A percentile compares a stretch with the other conserved stretches of the same genome.
These are phyloP conservation scores for Lycorma delicatula DNA, from an alignment of 1,140 invertebrate species.

Conservation along the genomic window DNA sequence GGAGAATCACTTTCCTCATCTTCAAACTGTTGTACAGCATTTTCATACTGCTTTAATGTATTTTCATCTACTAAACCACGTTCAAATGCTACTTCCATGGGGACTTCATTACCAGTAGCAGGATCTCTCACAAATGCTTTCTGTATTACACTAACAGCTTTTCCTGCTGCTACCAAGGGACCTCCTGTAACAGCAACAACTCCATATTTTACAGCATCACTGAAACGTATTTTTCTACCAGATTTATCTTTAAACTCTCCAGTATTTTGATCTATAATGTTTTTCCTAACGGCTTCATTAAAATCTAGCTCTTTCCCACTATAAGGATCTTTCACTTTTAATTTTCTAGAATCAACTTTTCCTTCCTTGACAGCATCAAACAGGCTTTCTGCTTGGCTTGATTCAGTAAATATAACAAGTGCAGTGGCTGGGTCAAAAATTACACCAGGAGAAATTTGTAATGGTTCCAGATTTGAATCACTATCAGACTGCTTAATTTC, in stretches of 20 bases:
- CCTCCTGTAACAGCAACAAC: conserved; percentile 56
- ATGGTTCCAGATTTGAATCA: conserved; percentile 47
- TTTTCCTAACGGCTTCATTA: conserved; percentile 63
- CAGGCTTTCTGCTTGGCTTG: conserved; percentile 57
- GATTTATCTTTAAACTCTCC: conserved; percentile 56
- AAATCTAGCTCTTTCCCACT: conserved; percentile 60
- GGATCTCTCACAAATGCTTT: conserved; percentile 64
- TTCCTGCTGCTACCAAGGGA: conserved; percentile 43
- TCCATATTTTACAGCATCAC: conserved; percentile 66
- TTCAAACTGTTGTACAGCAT: conserved; percentile 33
- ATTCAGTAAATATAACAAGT: conserved; percentile 57
- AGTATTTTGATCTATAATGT: conserved; percentile 64
- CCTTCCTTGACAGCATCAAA: conserved; percentile 59
- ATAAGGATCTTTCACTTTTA: conserved; percentile 66
- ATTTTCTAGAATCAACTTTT: conserved; percentile 51
- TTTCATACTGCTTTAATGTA: conserved; percentile 47
- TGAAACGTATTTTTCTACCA: conserved; percentile 56
- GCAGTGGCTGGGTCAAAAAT: conserved; percentile 68
- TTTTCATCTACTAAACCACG: conserved; percentile 57
- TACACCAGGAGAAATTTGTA: conserved; percentile 56
- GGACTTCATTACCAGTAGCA: conserved; percentile 60
- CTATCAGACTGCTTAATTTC: conserved; percentile 43
- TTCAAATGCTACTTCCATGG: conserved; percentile 69
- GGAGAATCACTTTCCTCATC: conserved; percentile 36
- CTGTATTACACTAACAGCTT: conserved; percentile 41